Evolutionary conservation across 2,888 invertebrate species (phyloP).

Genomic region (Hydropsyche betteni): DNA sequence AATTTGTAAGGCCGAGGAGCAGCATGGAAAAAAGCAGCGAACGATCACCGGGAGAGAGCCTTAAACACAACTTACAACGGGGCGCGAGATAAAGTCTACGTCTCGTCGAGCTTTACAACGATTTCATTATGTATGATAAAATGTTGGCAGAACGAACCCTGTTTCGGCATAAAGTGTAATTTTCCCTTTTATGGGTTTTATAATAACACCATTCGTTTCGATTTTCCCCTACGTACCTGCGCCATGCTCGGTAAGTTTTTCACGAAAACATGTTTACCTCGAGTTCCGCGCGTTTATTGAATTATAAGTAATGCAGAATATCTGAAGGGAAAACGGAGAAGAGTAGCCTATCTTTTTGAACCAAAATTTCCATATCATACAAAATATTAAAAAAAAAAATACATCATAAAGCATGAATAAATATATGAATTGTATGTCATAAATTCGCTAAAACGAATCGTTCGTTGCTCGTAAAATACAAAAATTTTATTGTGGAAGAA

Average conservation of each 20-base stretch:
- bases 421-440: too few relatives aligned
- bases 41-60: not conserved
- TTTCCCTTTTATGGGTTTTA: constrained; percentile 9
- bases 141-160: not conserved
- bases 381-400: too few relatives aligned
- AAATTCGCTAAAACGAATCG: not conserved
- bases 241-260: constrained; percentile 32
- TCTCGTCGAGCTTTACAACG: not conserved
- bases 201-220: constrained; percentile 20
- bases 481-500: not conserved
- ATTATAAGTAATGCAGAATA: constrained; percentile 39
- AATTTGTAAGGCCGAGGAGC: not conserved
- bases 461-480: not conserved
- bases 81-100: not conserved
- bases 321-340: constrained; percentile 21
- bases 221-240: constrained; percentile 32
- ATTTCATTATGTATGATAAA: constrained; percentile 19
- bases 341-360: not conserved
- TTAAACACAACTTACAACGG: constrained; percentile 1
- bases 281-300: constrained; percentile 37
- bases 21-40: not conserved
- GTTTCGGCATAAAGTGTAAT: constrained; percentile 2
- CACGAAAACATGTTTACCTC: constrained; percentile 37
- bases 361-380: too few relatives aligned
- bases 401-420: too few relatives aligned